These are phyloP conservation scores for Ctena decussata DNA, from an alignment of 2,888 invertebrate species.

Conservation along the genomic window DNA sequence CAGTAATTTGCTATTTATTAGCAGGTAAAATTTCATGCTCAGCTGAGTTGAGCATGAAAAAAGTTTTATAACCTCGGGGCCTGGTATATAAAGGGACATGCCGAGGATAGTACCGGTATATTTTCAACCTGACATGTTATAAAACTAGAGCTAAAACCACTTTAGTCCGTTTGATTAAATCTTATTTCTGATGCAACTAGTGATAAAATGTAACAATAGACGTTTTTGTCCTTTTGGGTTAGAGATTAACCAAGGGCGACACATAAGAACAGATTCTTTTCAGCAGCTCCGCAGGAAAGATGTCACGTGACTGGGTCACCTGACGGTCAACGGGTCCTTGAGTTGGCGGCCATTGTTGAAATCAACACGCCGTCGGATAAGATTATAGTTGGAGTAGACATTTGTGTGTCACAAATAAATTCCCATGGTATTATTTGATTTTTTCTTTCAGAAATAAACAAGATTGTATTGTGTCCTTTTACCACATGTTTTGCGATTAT, in stretches of 20 bases:
- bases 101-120: no score
- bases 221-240: background rate
- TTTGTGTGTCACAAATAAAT: constrained; percentile 6
- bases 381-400: constrained; percentile 26
- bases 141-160: background rate
- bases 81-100: no score
- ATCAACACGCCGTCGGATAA: constrained; percentile 14
- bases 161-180: background rate
- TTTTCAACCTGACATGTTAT: no score
- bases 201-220: constrained; percentile 7
- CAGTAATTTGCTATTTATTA: no score
- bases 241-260: constrained; percentile 4
- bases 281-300: constrained; percentile 25
- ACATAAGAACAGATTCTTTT: constrained; percentile 22
- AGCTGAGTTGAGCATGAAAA: no score
- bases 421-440: background rate
- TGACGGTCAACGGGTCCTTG: constrained; percentile 22
- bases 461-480: background rate
- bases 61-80: no score
- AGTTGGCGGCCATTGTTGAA: constrained; percentile 24
- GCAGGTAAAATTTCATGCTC: no score
- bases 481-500: background rate
- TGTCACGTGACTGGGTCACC: constrained; percentile 37
- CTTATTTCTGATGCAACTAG: background rate
- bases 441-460: background rate